Evolutionary conservation across 2,113 vertebrate species (phyloP).

Genomic region (Craseonycteris thonglongyai): DNA sequence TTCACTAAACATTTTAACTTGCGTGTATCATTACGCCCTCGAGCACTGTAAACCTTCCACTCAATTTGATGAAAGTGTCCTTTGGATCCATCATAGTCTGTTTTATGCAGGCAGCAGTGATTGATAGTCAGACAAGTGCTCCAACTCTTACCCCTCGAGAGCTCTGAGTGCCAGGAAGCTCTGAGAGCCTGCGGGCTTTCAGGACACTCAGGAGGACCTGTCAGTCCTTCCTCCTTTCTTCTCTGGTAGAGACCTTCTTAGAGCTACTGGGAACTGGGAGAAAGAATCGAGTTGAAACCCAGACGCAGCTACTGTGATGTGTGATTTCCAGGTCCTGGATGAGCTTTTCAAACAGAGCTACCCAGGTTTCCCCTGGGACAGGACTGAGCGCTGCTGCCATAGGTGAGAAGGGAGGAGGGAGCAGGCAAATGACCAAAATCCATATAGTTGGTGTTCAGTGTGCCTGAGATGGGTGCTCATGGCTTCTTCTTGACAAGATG

Average conservation of each 20-base stretch:
- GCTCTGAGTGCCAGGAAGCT: background rate
- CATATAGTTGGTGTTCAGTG: background rate
- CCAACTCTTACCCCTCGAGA: too few species aligned
- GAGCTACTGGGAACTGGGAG: accelerated
- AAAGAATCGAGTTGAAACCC: background rate
- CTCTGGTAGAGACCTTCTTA: background rate
- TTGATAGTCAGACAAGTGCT: accelerated
- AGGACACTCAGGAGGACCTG: background rate
- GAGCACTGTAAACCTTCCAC: accelerated
- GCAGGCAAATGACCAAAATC: too few species aligned
- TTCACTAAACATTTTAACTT: background rate
- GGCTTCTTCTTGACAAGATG: background rate
- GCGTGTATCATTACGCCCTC: background rate
- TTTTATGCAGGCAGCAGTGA: accelerated
- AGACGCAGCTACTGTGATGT: background rate
- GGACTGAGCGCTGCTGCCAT: background rate
- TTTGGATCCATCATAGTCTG: accelerated
- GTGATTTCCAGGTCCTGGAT: accelerated
- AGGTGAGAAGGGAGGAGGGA: accelerated
- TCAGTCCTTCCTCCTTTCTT: background rate
- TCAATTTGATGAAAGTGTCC: background rate
- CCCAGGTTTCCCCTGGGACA: background rate
- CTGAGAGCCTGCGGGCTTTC: background rate
- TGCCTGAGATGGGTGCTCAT: background rate
- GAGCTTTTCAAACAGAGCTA: background rate